Evolutionary conservation across 2,113 vertebrate genomes (phyloP), one percentile per base, ranked within the genome.

Genomic region (Recurvirostra avosetta): DNA sequence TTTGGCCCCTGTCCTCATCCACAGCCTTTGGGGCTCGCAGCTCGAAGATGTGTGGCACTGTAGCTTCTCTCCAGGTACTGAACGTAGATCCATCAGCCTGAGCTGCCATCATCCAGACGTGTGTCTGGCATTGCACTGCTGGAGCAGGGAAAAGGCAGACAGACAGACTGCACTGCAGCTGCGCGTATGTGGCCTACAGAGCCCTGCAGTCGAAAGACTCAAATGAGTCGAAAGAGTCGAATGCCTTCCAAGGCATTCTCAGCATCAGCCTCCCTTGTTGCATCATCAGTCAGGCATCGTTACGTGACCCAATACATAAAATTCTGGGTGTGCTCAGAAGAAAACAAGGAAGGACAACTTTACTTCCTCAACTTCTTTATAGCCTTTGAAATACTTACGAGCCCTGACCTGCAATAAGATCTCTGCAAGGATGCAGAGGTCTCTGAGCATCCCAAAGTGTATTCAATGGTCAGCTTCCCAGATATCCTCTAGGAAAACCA

Each of bases 241-340:
- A n/a, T n/a, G n/a, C n/a, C n/a, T n/a, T n/a, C n/a, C n/a, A 88
- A 87, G 49, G 38, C 43, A 47, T 49, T 83, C 49, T 62, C 62
- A 52, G 49, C 50, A 27, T 34, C 3, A 4, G 68, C 19, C 55
- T 84, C 17, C 36, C 16, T 32, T 32, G 43, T 59, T 77, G 3
- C 47, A 18, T 29, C 45, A 8, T 30, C 73, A 29, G 53, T 56
- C 9, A 4, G 79, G 36, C 76, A 77, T 27, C 1, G 0, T 1
- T 40, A 40, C 4, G 12, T 53, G 49, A 70, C 36, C 45, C 0
- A 0, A 86, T 30, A 15, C 16, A 32, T 83, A 56, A 34, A 68
- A 13, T 55, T 70, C 34, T 26, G 74, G 16, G 6, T 25, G 27
- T 47, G 40, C 62, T 66, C 66, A 73, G 58, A 90, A 79, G 88